These are phyloP conservation scores for Digitonthophagus gazella DNA, from an alignment of 2,888 invertebrate species.

Conservation along the genomic window DNA sequence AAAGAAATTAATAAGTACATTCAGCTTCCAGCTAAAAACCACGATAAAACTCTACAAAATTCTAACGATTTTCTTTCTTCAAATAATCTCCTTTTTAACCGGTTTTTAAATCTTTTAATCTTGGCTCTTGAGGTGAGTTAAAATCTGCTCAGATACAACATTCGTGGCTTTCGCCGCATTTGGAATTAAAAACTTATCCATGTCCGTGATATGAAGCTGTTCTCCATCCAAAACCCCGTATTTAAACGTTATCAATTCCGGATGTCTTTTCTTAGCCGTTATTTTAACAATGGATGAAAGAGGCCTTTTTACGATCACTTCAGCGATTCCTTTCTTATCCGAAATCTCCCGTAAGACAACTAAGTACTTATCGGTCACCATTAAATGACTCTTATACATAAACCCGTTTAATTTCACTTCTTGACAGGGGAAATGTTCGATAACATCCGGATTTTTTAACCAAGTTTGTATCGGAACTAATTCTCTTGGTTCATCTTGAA, in stretches of 20 bases:
- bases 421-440: conserved; percentile 87
- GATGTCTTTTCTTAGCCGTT: conserved; percentile 92
- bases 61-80: neutral
- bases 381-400: conserved; percentile 83
- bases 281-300: conserved; percentile 94
- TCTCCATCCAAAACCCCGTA: conserved; percentile 86
- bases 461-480: conserved; percentile 78
- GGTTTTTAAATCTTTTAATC: conserved; percentile 32
- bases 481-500: conserved; percentile 67
- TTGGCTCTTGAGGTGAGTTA: conserved; percentile 58
- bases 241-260: conserved; percentile 95
- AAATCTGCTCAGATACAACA: conserved; percentile 85
- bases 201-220: conserved; percentile 77
- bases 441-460: conserved; percentile 78
- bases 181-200: conserved; percentile 90
- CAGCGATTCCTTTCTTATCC: conserved; percentile 74
- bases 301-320: conserved; percentile 83
- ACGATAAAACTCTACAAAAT: conserved; percentile 9
- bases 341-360: conserved; percentile 80
- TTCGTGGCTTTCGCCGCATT: conserved; percentile 88
- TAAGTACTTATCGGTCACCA: conserved; percentile 83
- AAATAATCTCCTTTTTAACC: neutral
- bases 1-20: conserved; percentile 14
- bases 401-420: conserved; percentile 88
- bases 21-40: conserved; percentile 5